A percentile compares a stretch with the other conserved stretches of the same genome.
Conservation (phyloP, 2,888 invertebrate genomes). For the Melanargia galathea region DNA sequence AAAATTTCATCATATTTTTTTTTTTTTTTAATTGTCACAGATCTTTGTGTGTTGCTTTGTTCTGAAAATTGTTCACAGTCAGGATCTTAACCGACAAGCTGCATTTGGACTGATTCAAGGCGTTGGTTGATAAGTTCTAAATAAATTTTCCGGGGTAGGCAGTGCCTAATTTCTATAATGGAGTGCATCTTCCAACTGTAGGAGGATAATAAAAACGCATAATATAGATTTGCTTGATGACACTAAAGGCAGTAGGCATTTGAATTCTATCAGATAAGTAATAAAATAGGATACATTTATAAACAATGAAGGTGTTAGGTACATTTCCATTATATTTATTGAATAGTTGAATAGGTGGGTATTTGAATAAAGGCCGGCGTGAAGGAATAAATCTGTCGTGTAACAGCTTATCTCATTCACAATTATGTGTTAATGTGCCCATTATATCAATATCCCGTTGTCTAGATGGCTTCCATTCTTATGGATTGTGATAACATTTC, state of each 20-base stretch:
- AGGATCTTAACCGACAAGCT: too few relatives aligned
- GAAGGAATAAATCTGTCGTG: conserved; percentile 45
- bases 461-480: conserved; percentile 38
- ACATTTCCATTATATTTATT: conserved; percentile 22
- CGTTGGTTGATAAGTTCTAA: too few relatives aligned
- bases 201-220: background rate
- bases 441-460: conserved; percentile 41
- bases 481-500: conserved; percentile 13
- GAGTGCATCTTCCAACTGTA: background rate
- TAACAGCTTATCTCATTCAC: conserved; percentile 49
- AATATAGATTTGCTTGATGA: background rate
- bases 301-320: conserved; percentile 34
- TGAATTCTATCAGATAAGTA: conserved; percentile 15
- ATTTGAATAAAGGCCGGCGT: conserved; percentile 35
- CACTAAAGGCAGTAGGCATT: background rate
- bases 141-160: too few relatives aligned
- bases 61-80: too few relatives aligned
- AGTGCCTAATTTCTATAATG: too few relatives aligned
- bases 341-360: conserved; percentile 28
- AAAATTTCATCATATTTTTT: too few relatives aligned
- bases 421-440: conserved; percentile 52
- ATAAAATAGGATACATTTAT: conserved; percentile 28
- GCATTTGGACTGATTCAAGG: too few relatives aligned
- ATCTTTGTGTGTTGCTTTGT: too few relatives aligned
- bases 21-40: too few relatives aligned